Conservation (phyloP, 2,113 vertebrate genomes). For the Empidonax alnorum region DNA sequence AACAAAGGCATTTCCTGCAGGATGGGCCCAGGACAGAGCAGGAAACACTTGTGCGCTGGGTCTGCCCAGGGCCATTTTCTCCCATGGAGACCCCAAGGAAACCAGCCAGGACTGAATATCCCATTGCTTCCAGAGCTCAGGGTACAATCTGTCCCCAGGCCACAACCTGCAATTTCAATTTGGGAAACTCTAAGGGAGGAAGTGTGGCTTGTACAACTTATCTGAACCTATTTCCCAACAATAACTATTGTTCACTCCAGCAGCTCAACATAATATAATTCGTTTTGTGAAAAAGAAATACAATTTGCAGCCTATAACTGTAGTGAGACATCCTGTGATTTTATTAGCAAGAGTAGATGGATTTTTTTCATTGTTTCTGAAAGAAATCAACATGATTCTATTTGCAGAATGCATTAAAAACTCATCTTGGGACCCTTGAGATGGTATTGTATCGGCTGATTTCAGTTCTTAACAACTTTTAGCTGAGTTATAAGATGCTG, state of each 20-base stretch:
- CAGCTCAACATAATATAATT: slow-evolving; percentile 17
- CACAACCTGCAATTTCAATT: slow-evolving; percentile 34
- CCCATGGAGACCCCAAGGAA: neutral
- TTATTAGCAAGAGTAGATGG: slow-evolving; percentile 40
- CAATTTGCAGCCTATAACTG: slow-evolving; percentile 20
- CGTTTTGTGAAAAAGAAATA: slow-evolving; percentile 50
- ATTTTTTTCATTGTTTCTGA: slow-evolving; percentile 38
- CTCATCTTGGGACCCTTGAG: neutral
- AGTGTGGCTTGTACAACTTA: slow-evolving; percentile 37
- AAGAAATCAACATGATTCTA: slow-evolving; percentile 32
- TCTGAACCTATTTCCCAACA: slow-evolving; percentile 37
- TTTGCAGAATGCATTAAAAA: slow-evolving; percentile 30
- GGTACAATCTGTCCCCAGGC: neutral
- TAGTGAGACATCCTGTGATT: neutral
- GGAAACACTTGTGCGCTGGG: neutral
- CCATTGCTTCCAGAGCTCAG: neutral
- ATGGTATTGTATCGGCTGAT: neutral
- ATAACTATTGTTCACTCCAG: slow-evolving; percentile 45
- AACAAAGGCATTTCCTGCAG: neutral
- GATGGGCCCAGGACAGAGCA: neutral
- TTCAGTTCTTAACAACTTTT: neutral
- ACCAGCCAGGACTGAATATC: neutral
- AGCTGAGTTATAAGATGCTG: neutral
- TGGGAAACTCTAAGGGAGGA: slow-evolving; percentile 52
- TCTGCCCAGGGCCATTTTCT: neutral